phyloP scores from a whole-genome alignment of 2,113 vertebrate genomes.

The Silurus meridionalis region DNA sequence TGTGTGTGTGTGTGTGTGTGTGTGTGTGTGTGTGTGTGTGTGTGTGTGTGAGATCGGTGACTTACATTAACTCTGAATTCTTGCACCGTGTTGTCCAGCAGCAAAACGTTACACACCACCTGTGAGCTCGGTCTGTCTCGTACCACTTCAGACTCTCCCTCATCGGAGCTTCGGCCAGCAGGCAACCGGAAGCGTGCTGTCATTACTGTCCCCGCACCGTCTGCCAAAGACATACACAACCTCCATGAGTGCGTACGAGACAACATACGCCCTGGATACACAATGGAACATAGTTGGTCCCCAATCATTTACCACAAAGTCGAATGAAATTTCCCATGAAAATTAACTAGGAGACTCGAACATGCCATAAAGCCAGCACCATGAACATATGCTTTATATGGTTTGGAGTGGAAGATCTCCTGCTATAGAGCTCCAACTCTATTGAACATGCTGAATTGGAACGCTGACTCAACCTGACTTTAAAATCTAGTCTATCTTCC shows the following conservation, averaged over 20 bases:
- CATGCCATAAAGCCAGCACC: no score
- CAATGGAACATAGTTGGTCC: neutral
- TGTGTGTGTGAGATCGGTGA: conserved; percentile 51
- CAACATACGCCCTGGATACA: neutral
- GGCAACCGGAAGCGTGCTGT: conserved; percentile 99
- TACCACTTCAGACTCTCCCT: conserved; percentile 97
- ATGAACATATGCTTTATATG: no score
- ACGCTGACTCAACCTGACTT: no score
- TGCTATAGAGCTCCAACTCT: no score
- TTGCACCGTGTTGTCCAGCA: conserved; percentile 96
- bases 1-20: no score
- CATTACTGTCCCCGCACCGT: conserved; percentile 89
- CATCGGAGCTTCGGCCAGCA: conserved; percentile 99
- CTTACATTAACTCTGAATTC: conserved; percentile 94
- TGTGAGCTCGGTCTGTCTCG: conserved; percentile 95
- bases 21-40: neutral
- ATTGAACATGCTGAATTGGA: no score
- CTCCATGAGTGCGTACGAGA: neutral
- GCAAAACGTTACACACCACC: conserved; percentile 93
- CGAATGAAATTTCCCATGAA: no score
- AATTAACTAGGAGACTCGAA: no score
- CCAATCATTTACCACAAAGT: no score
- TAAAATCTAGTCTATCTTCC: no score
- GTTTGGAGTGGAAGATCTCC: no score
- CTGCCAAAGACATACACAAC: conserved; percentile 32